These are phyloP conservation scores for Julus scandinavius DNA, from an alignment of 2,888 invertebrate genomes.

Conservation along the genomic window DNA sequence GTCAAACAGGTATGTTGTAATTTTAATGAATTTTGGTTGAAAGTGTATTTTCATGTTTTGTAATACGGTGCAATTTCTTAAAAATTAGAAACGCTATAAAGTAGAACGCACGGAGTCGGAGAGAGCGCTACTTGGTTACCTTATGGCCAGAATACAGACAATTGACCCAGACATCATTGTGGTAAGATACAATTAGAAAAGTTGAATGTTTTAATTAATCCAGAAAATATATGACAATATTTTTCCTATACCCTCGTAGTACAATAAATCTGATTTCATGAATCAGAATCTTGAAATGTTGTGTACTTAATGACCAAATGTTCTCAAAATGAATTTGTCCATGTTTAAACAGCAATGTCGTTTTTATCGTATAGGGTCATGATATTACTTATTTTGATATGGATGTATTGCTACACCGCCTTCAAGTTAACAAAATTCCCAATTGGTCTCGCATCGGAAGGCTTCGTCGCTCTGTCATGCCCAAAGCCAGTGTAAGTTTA, in stretches of 20 bases:
- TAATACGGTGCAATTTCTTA: background rate
- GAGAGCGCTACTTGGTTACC: slow-evolving; percentile 83
- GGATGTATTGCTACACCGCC: slow-evolving; percentile 87
- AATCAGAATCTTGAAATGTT: too few species aligned
- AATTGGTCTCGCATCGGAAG: slow-evolving; percentile 93
- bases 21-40: background rate
- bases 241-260: too few species aligned
- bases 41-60: background rate
- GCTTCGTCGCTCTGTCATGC: slow-evolving; percentile 74
- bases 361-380: slow-evolving; percentile 74
- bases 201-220: background rate
- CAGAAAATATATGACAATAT: too few species aligned
- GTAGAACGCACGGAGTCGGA: slow-evolving; percentile 85
- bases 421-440: slow-evolving; percentile 78
- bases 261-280: too few species aligned
- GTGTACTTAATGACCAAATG: too few species aligned
- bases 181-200: slow-evolving; percentile 62
- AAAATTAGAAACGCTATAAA: slow-evolving; percentile 66
- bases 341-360: background rate
- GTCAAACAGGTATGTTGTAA: slow-evolving; percentile 65
- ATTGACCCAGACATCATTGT: slow-evolving; percentile 94
- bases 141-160: slow-evolving; percentile 85
- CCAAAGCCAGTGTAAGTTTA: slow-evolving; percentile 62
- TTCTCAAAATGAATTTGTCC: background rate
- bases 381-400: slow-evolving; percentile 91